Evolutionary conservation across 1,140 invertebrate genomes (phyloP), one percentile per base, ranked within the genome.

Genomic region (Lasioglossum albipes): DNA sequence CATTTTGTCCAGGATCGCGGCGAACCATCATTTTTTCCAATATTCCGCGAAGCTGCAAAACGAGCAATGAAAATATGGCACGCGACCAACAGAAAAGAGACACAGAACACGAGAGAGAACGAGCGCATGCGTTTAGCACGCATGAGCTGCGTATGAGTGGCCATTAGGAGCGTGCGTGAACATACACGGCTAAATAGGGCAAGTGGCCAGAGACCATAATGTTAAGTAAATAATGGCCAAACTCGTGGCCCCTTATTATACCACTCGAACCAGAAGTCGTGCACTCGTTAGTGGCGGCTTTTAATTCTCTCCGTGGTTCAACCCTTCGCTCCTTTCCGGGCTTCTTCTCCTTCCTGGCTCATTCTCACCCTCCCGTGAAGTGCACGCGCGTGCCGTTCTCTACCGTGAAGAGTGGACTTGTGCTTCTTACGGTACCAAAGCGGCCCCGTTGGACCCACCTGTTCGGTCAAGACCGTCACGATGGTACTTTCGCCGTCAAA

Each of bases 151-250:
- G 69, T 86, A 88, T 59, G 82, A 90, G 89, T 88, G 81, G 74
- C 89, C 89, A 90, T 90, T 90, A 89, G 89, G 83, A 89, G 72
- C 87, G 86, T 88, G 88, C 84, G 88, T 79, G 77, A 72, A 79
- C 77, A 54, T 87, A 89, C 80, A 78, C 65, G 52, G 59, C 42
- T 75, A 75, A 84, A 73, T 71, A 84, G 78, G 83, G 73, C 84
- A 84, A 86, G 87, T 89, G 87, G 86, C 85, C 82, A 87, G 79
- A 85, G 83, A 73, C 77, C 84, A 85, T 89, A 85, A 89, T 86
- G 88, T 88, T 88, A 88, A 85, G 86, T 90, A 89, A 91, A 91
- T 91, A 91, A 91, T 90, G 82, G 88, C 86, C 83, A 85, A 90
- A 88, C 87, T 84, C 85, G 81, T 84, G n/a, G 85, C 85, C 88